Evolutionary conservation across 2,888 invertebrate species (phyloP).

Genomic region (Gandaritis pyraliata): DNA sequence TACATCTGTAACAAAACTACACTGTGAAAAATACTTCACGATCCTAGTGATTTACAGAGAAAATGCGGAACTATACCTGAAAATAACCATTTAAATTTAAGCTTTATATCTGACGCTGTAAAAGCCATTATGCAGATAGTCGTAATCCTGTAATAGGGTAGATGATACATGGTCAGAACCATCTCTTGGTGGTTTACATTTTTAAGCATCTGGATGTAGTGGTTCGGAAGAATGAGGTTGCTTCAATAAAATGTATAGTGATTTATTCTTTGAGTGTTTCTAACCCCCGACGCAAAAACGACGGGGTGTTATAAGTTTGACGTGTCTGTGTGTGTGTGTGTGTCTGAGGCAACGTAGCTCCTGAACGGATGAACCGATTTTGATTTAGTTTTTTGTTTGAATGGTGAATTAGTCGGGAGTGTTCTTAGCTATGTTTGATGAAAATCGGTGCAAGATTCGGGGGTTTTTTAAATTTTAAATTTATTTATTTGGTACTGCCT

Average conservation of each 20-base stretch:
- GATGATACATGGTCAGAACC: constrained; percentile 27
- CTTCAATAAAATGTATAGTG: constrained; percentile 6
- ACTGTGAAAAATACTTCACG: constrained; percentile 14
- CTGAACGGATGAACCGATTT: too few species aligned
- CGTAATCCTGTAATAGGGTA: constrained; percentile 25
- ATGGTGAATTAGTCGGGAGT: too few species aligned
- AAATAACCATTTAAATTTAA: constrained; percentile 31
- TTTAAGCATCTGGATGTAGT: constrained; percentile 27
- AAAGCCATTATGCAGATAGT: constrained; percentile 26
- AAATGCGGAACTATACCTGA: constrained; percentile 36
- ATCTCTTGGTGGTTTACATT: constrained; percentile 29
- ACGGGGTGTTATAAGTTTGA: too few species aligned
- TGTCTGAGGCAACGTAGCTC: too few species aligned
- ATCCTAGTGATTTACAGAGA: constrained; percentile 26
- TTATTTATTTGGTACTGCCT: too few species aligned
- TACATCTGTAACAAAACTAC: constrained; percentile 5
- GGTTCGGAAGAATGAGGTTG: constrained; percentile 22
- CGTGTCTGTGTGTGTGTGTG: too few species aligned
- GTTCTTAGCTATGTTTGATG: too few species aligned
- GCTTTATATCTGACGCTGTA: constrained; percentile 28
- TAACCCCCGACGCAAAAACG: too few species aligned
- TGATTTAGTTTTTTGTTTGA: too few species aligned
- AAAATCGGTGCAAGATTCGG: too few species aligned
- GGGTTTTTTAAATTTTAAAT: too few species aligned
- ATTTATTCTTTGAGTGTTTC: constrained; percentile 2